Percentiles rank a stretch among this genome's conserved stretches.
phyloP scores from a whole-genome alignment of 2,888 invertebrate species.

The Linyphia triangularis region DNA sequence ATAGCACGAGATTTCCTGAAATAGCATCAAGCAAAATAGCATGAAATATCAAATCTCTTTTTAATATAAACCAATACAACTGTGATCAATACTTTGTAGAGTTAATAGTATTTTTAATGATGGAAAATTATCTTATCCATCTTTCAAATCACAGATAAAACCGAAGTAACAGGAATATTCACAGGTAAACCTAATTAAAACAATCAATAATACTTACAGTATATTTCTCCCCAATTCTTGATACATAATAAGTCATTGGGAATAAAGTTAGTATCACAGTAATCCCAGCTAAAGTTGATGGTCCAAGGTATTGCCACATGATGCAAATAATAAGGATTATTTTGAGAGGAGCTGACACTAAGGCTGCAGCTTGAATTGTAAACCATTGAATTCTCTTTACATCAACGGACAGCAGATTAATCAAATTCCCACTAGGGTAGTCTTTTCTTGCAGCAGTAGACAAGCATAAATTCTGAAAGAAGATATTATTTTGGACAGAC shows the following conservation, averaged over 20 bases:
- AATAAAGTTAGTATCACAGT: slow-evolving; percentile 35
- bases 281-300: slow-evolving; percentile 54
- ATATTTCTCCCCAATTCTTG: slow-evolving; percentile 44
- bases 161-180: too few species aligned
- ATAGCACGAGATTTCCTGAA: too few species aligned
- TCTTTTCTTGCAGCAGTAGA: slow-evolving; percentile 47
- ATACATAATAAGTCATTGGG: slow-evolving; percentile 40
- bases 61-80: too few species aligned
- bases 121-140: too few species aligned
- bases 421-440: slow-evolving; percentile 33
- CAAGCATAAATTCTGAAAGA: slow-evolving; percentile 35
- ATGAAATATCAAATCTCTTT: too few species aligned
- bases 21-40: too few species aligned
- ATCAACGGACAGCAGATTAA: slow-evolving; percentile 47
- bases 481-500: too few species aligned
- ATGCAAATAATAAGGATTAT: slow-evolving; percentile 34
- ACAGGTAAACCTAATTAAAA: too few species aligned
- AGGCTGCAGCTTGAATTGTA: background rate
- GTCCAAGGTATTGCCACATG: slow-evolving; percentile 63
- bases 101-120: too few species aligned
- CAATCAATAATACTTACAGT: slow-evolving; percentile 28
- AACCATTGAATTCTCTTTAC: slow-evolving; percentile 42
- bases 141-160: too few species aligned
- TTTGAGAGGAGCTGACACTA: slow-evolving; percentile 26
- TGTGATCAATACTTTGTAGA: too few species aligned